Conservation (phyloP, 2,113 vertebrate species). For the Hepsetus odoe region DNA sequence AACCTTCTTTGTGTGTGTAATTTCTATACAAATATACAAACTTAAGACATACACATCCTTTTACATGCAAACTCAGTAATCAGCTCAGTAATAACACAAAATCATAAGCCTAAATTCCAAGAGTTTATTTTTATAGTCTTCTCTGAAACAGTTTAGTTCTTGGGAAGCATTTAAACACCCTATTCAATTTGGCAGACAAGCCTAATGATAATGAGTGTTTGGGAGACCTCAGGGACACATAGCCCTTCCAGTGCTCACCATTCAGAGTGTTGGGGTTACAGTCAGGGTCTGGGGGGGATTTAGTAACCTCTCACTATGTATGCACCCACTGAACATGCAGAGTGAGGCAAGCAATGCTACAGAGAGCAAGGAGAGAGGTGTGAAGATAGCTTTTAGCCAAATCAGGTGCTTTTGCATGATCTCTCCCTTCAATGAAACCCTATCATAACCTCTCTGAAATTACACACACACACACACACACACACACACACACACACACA, state of each 20-base stretch:
- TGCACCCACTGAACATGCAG: constrained; percentile 68
- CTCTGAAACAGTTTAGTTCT: constrained; percentile 58
- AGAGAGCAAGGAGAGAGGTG: constrained; percentile 51
- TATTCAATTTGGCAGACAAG: constrained; percentile 74
- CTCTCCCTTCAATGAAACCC: constrained; percentile 68
- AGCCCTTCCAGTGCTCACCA: constrained; percentile 63
- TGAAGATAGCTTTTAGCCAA: constrained; percentile 75
- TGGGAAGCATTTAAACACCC: constrained; percentile 60
- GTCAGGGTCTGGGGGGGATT: constrained; percentile 61
- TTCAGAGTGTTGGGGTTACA: constrained; percentile 63
- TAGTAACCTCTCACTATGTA: constrained; percentile 70
- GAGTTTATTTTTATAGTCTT: constrained; percentile 56
- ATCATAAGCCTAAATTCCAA: constrained; percentile 66
- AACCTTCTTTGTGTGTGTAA: background rate
- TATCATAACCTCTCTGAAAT: constrained; percentile 53
- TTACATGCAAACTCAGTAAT: too few relatives aligned
- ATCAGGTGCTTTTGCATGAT: constrained; percentile 78
- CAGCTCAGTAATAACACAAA: constrained; percentile 72
- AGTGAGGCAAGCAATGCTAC: constrained; percentile 74
- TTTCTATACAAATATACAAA: too few relatives aligned
- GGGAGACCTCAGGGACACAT: constrained; percentile 62
- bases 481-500: constrained; percentile 44
- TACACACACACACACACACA: constrained; percentile 38
- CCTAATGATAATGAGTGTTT: constrained; percentile 73
- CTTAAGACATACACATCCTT: too few relatives aligned